phyloP scores from a whole-genome alignment of 2,797 vertebrate genomes.

The Numenius phaeopus region DNA sequence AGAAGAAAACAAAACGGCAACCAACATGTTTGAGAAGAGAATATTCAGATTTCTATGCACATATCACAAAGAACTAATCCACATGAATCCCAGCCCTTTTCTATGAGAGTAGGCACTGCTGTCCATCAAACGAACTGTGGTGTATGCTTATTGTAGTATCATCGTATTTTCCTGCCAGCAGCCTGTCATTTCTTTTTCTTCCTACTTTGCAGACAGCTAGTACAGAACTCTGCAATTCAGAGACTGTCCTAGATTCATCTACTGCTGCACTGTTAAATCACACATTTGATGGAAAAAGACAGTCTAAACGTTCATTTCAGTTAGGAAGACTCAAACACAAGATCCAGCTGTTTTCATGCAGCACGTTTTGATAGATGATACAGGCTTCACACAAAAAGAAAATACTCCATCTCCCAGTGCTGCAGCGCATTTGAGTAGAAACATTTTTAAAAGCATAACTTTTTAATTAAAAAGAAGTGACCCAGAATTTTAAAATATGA shows the following conservation, averaged over 20 bases:
- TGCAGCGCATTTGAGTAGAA: background rate
- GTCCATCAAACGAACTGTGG: constrained; percentile 11
- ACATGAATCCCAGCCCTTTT: background rate
- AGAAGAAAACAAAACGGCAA: constrained; percentile 20
- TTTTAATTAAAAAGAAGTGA: background rate
- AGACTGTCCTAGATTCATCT: constrained; percentile 40
- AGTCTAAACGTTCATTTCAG: constrained; percentile 11
- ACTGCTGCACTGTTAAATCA: constrained; percentile 46
- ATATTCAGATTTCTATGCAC: background rate
- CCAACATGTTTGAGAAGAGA: background rate
- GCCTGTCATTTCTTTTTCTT: constrained; percentile 43
- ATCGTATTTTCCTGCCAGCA: constrained; percentile 15
- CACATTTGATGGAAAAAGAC: constrained; percentile 55
- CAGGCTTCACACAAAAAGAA: background rate
- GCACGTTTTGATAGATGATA: background rate
- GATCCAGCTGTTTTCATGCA: constrained; percentile 34
- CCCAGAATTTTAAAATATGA: background rate
- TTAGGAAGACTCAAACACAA: background rate
- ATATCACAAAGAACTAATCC: background rate
- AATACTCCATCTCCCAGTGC: background rate
- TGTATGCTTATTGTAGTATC: constrained; percentile 7
- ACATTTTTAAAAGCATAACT: background rate
- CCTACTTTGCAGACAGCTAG: background rate
- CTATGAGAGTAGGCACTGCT: constrained; percentile 9
- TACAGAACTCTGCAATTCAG: constrained; percentile 46